These are phyloP conservation scores for Trachelus stipa DNA, from an alignment of 2,888 invertebrate genomes.

Conservation along the genomic window DNA sequence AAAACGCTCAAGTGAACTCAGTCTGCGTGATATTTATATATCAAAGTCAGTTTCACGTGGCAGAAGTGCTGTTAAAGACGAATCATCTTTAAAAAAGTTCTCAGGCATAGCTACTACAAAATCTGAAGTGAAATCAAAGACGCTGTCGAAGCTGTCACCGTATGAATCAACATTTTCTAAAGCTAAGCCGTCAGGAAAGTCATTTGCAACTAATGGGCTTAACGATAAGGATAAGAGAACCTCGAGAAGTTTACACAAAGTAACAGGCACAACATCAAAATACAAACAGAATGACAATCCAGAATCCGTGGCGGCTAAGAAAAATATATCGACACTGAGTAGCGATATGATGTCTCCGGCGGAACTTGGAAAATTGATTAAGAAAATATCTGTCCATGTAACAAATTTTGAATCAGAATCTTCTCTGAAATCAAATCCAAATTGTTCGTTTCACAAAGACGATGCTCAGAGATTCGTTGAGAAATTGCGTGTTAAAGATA, in stretches of 20 bases:
- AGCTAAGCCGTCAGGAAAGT: background rate
- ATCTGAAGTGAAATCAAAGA: no score
- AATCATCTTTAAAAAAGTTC: no score
- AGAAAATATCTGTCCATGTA: slow-evolving; percentile 38
- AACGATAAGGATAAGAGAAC: no score
- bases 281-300: background rate
- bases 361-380: slow-evolving; percentile 48
- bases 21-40: slow-evolving; percentile 37
- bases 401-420: slow-evolving; percentile 6
- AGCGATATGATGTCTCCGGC: slow-evolving; percentile 32
- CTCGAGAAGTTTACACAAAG: no score
- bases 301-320: no score
- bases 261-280: slow-evolving; percentile 6
- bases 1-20: slow-evolving; percentile 19
- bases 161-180: no score
- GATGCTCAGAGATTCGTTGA: slow-evolving; percentile 32
- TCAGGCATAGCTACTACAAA: no score
- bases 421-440: no score
- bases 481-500: slow-evolving; percentile 33
- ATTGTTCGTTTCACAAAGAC: slow-evolving; percentile 48
- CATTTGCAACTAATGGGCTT: background rate
- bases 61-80: background rate
- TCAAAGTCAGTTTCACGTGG: background rate
- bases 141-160: no score
- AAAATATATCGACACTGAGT: background rate